phyloP scores from a whole-genome alignment of 2,797 vertebrate species.

The Lagorchestes hirsutus region DNA sequence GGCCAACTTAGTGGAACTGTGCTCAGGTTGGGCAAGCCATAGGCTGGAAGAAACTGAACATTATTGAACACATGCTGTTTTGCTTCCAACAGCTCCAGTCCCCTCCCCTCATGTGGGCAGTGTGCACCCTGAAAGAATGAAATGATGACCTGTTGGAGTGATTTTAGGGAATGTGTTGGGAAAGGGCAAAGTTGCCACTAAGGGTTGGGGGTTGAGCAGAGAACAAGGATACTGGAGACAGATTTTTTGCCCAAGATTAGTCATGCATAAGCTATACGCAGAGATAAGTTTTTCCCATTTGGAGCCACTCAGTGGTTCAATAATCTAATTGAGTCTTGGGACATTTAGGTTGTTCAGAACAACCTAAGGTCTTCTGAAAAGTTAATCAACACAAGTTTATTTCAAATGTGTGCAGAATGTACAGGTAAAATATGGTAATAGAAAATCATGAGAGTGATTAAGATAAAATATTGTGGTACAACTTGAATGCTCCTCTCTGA shows the following conservation, averaged over 20 bases:
- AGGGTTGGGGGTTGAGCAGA: not conserved
- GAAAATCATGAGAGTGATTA: not conserved
- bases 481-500: not conserved
- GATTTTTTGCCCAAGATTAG: not conserved
- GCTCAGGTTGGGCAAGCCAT: not conserved
- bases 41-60: not conserved
- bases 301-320: not conserved
- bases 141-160: not conserved
- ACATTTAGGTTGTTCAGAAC: not conserved
- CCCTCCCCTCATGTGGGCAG: not conserved
- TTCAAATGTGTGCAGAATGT: not conserved
- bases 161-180: not conserved
- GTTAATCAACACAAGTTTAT: not conserved
- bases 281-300: not conserved
- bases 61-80: not conserved
- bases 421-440: not conserved
- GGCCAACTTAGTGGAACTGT: not conserved
- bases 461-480: not conserved
- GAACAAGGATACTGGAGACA: not conserved
- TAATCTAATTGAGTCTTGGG: not conserved
- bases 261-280: not conserved
- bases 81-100: not conserved
- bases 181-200: not conserved
- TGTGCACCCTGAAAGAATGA: not conserved
- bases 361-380: not conserved